Evolutionary conservation across 2,888 invertebrate genomes (phyloP).

Genomic region (Ormyrus pomaceus): DNA sequence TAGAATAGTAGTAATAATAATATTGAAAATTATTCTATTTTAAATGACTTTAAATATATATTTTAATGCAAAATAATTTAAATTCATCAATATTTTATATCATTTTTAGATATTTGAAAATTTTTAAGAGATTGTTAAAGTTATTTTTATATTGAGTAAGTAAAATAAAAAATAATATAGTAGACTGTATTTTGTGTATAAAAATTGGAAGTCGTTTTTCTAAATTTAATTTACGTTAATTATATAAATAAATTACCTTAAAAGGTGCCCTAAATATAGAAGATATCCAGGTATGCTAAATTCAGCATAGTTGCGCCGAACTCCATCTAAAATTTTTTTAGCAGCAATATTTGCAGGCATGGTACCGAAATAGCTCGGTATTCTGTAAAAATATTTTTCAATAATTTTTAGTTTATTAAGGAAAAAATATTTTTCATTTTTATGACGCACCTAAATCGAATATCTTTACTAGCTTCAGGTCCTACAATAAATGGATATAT

Average conservation of each 20-base stretch:
- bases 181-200: too few species aligned
- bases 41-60: too few species aligned
- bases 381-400: constrained; percentile 72
- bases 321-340: constrained; percentile 79
- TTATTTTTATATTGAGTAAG: neutral
- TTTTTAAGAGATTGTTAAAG: neutral
- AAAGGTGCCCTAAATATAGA: constrained; percentile 78
- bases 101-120: neutral
- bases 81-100: constrained; percentile 15
- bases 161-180: too few species aligned
- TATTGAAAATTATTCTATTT: too few species aligned
- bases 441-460: constrained; percentile 77
- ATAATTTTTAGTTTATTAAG: constrained; percentile 11
- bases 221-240: neutral
- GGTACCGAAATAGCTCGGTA: constrained; percentile 82
- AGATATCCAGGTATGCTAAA: constrained; percentile 81
- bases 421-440: neutral
- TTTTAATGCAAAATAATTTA: constrained; percentile 13
- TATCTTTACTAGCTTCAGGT: constrained; percentile 77
- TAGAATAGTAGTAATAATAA: too few species aligned
- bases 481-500: constrained; percentile 81
- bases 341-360: constrained; percentile 80
- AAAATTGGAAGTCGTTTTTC: too few species aligned
- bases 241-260: constrained; percentile 70
- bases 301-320: constrained; percentile 80